These are phyloP conservation scores for Heterochromis multidens DNA, from an alignment of 2,113 vertebrate species.

Conservation along the genomic window DNA sequence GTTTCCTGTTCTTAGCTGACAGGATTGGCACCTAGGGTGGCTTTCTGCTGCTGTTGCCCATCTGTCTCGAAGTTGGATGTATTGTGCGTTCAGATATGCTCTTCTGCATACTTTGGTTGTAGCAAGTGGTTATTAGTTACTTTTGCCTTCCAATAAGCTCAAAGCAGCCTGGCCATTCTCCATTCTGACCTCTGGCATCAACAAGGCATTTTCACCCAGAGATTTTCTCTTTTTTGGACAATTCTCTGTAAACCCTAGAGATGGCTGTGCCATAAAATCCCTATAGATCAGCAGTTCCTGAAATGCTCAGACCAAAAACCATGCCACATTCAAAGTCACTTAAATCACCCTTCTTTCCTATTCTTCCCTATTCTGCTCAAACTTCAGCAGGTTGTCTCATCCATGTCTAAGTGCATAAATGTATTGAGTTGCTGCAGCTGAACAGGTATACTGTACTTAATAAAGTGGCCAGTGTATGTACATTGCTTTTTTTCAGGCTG, in stretches of 20 bases:
- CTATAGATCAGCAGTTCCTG: not conserved
- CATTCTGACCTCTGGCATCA: not conserved
- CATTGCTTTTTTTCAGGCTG: not conserved
- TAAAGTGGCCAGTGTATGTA: not conserved
- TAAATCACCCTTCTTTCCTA: not conserved
- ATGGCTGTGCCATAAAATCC: not conserved
- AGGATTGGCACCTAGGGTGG: not conserved
- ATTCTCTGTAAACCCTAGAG: not conserved
- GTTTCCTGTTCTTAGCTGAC: not conserved
- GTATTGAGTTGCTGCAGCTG: not conserved
- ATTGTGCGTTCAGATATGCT: not conserved
- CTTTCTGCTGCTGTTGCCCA: not conserved
- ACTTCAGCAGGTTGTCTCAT: not conserved
- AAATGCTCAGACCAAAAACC: not conserved
- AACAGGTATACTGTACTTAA: not conserved
- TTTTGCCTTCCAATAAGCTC: not conserved
- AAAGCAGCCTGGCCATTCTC: not conserved
- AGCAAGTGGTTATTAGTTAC: not conserved
- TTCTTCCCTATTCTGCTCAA: not conserved
- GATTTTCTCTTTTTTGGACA: not conserved
- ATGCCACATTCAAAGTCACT: not conserved
- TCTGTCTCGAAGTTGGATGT: not conserved
- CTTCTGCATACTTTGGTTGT: not conserved
- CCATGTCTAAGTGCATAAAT: not conserved
- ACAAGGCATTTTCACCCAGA: not conserved